Evolutionary conservation across 2,797 vertebrate species (phyloP).

Genomic region (Danionella dracula): DNA sequence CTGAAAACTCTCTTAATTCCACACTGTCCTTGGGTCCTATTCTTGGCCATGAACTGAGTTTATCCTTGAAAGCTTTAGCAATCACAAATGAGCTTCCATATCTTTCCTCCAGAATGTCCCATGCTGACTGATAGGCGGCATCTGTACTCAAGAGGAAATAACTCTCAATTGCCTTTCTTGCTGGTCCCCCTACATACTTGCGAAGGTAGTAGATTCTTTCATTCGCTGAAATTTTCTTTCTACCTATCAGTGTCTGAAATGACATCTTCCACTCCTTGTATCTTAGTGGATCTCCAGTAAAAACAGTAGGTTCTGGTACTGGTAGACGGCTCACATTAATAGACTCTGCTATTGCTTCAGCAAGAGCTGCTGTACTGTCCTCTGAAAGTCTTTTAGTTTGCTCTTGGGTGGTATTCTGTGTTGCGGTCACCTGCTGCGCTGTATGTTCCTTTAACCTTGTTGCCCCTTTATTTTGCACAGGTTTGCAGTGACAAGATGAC

Average conservation of each 20-base stretch:
- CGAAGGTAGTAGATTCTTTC: slow-evolving; percentile 27
- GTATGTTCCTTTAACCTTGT: too few species aligned
- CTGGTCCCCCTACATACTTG: slow-evolving; percentile 33
- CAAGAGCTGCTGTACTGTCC: too few species aligned
- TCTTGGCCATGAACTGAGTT: slow-evolving; percentile 28
- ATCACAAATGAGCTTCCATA: slow-evolving; percentile 39
- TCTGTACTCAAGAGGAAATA: slow-evolving; percentile 33
- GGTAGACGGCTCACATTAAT: slow-evolving; percentile 24
- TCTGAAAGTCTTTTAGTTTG: too few species aligned
- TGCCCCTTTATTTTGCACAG: too few species aligned
- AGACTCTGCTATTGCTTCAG: slow-evolving; percentile 22
- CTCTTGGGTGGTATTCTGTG: too few species aligned
- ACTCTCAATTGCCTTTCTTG: slow-evolving; percentile 27
- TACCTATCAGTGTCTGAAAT: slow-evolving; percentile 37
- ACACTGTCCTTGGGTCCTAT: slow-evolving; percentile 33
- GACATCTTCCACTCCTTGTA: slow-evolving; percentile 36
- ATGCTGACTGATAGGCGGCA: slow-evolving; percentile 1
- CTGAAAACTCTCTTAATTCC: slow-evolving; percentile 37
- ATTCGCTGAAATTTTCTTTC: slow-evolving; percentile 33
- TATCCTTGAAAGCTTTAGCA: slow-evolving; percentile 38
- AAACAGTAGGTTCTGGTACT: slow-evolving; percentile 26
- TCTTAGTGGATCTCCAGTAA: not conserved
- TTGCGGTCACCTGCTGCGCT: too few species aligned
- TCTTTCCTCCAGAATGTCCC: slow-evolving; percentile 26
- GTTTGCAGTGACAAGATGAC: too few species aligned